A percentile compares a stretch with the other conserved stretches of the same genome.
Evolutionary conservation across 2,888 invertebrate genomes (phyloP).

Genomic region (Scaptomyza polygonia): DNA sequence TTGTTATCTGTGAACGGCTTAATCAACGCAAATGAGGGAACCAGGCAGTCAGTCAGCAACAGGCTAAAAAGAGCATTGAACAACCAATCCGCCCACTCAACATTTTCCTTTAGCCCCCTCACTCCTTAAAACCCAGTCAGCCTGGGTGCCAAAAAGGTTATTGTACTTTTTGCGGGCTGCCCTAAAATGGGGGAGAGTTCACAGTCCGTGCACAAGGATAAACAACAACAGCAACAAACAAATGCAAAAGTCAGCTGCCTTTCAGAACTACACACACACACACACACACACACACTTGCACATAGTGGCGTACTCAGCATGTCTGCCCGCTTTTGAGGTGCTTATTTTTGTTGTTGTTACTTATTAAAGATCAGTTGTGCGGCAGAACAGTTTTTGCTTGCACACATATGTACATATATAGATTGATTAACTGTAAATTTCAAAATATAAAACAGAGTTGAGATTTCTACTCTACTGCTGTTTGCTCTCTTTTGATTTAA

Average conservation of each 20-base stretch:
- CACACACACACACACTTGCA: conserved; percentile 1
- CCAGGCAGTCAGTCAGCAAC: conserved; percentile 44
- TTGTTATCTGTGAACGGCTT: conserved; percentile 58
- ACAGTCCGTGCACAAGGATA: conserved; percentile 50
- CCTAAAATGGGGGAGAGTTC: conserved; percentile 5
- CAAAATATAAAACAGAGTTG: too few species aligned
- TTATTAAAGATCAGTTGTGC: too few species aligned
- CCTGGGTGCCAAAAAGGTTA: conserved; percentile 41
- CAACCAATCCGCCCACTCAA: background rate
- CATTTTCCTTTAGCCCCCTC: too few species aligned
- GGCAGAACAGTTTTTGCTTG: too few species aligned
- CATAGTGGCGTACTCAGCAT: too few species aligned
- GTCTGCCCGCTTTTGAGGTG: too few species aligned
- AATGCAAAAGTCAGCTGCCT: conserved; percentile 45
- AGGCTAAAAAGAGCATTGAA: conserved; percentile 37
- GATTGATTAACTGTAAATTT: too few species aligned
- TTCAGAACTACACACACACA: conserved; percentile 1
- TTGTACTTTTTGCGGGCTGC: conserved; percentile 50
- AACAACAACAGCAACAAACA: conserved; percentile 12
- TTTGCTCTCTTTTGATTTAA: background rate
- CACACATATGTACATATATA: too few species aligned
- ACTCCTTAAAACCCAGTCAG: background rate
- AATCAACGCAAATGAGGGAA: conserved; percentile 68
- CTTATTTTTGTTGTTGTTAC: too few species aligned
- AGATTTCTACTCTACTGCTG: too few species aligned